Percentiles rank a stretch among this genome's conserved stretches.
Conservation (phyloP, 2,888 invertebrate genomes). For the Melanargia galathea region DNA sequence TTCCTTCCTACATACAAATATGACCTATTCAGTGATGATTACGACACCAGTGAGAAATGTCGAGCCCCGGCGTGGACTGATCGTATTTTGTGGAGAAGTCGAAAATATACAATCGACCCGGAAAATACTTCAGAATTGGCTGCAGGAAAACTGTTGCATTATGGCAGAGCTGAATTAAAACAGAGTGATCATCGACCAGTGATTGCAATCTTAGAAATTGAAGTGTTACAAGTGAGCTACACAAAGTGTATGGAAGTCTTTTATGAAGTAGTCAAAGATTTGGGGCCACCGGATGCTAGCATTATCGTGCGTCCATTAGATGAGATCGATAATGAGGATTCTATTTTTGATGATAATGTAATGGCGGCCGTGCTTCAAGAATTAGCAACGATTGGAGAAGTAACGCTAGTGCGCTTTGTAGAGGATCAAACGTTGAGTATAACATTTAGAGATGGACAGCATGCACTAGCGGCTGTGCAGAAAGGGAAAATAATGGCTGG, state of each 20-base stretch:
- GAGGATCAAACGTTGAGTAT: conserved; percentile 92
- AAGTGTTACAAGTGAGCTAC: conserved; percentile 90
- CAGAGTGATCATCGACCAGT: conserved; percentile 99
- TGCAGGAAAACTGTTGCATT: conserved; percentile 91
- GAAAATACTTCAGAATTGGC: conserved; percentile 85
- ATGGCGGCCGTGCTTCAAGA: conserved; percentile 91
- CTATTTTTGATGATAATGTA: conserved; percentile 90
- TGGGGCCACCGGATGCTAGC: conserved; percentile 98
- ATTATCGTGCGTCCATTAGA: conserved; percentile 86
- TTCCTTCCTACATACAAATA: conserved; percentile 99
- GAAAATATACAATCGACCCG: conserved; percentile 87
- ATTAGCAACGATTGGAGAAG: conserved; percentile 92
- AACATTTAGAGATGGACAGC: conserved; percentile 94
- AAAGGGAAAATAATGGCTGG: conserved; percentile 83
- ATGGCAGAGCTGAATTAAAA: conserved; percentile 96
- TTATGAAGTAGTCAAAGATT: conserved; percentile 90
- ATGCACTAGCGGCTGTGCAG: conserved; percentile 88
- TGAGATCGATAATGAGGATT: conserved; percentile 72
- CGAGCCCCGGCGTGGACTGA: conserved; percentile 99
- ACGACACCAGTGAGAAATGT: conserved; percentile 99
- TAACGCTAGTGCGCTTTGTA: conserved; percentile 94
- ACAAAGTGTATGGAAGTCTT: conserved; percentile 90
- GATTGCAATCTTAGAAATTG: conserved; percentile 93
- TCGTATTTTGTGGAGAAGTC: conserved; percentile 95
- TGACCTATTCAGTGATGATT: conserved; percentile 98